Evolutionary conservation across 2,888 invertebrate species (phyloP).

Genomic region (Agrochola lota): DNA sequence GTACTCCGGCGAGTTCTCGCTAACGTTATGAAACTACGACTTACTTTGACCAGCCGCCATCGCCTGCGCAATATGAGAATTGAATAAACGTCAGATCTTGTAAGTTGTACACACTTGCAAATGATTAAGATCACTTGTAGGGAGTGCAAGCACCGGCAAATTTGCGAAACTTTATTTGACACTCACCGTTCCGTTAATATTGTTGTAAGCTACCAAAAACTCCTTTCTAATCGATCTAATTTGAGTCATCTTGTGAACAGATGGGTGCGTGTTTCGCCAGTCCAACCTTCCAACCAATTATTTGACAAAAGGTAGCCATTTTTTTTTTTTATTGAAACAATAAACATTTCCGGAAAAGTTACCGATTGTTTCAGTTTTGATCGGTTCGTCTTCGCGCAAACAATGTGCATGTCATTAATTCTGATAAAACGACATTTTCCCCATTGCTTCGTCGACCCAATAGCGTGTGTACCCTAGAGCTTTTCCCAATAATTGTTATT

Average conservation of each 20-base stretch:
- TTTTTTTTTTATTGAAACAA: conserved; percentile 30
- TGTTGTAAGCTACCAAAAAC: not conserved
- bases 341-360: not conserved
- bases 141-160: too few relatives aligned
- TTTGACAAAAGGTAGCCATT: not conserved
- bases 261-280: not conserved
- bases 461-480: conserved; percentile 1
- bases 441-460: not conserved
- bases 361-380: conserved; percentile 22
- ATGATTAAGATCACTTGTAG: conserved; percentile 1
- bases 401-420: conserved; percentile 37
- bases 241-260: not conserved
- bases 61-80: not conserved
- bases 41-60: not conserved
- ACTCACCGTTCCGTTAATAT: not conserved
- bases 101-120: not conserved
- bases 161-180: not conserved
- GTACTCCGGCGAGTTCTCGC: not conserved
- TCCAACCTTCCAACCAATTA: not conserved
- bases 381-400: conserved; percentile 16
- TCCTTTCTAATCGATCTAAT: not conserved
- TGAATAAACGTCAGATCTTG: conserved; percentile 23
- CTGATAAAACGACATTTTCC: conserved; percentile 8
- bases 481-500: conserved; percentile 36
- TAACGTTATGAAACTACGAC: not conserved